Conservation (phyloP, 2,888 invertebrate genomes). For the Chrysodeixis includens region DNA sequence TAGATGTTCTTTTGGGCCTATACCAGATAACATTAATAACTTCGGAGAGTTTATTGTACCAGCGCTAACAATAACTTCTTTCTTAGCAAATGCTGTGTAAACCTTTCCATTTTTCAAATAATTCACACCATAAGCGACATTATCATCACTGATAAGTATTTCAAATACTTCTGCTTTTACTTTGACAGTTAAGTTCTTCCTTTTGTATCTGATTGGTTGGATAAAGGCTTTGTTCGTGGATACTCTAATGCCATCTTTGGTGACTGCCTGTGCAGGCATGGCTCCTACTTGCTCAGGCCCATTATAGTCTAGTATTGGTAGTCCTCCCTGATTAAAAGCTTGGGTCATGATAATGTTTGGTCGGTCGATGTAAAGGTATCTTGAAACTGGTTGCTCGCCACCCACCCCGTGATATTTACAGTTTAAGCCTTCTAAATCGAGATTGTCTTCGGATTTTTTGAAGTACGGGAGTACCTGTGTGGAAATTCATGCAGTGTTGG, state of each 20-base stretch:
- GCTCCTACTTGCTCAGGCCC: slow-evolving; percentile 87
- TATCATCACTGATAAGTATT: slow-evolving; percentile 86
- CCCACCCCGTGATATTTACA: slow-evolving; percentile 88
- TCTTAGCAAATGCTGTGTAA: slow-evolving; percentile 69
- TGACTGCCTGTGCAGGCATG: slow-evolving; percentile 88
- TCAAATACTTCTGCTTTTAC: slow-evolving; percentile 86
- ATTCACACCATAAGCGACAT: slow-evolving; percentile 72
- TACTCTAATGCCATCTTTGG: slow-evolving; percentile 87
- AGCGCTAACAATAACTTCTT: slow-evolving; percentile 76
- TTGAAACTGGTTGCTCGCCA: slow-evolving; percentile 90
- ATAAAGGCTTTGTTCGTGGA: slow-evolving; percentile 91
- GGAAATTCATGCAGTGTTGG: not conserved
- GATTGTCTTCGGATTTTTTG: slow-evolving; percentile 90
- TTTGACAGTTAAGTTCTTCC: slow-evolving; percentile 85
- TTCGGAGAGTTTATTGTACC: slow-evolving; percentile 77
- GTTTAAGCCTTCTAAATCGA: slow-evolving; percentile 83
- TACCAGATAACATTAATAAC: slow-evolving; percentile 78
- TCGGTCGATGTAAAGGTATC: slow-evolving; percentile 89
- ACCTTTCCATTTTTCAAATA: slow-evolving; percentile 63
- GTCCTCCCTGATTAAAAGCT: slow-evolving; percentile 89
- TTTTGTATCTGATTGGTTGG: slow-evolving; percentile 89
- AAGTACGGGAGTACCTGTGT: slow-evolving; percentile 91
- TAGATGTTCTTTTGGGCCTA: slow-evolving; percentile 67
- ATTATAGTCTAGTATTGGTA: slow-evolving; percentile 89
- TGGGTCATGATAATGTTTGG: slow-evolving; percentile 87